Conservation (phyloP, 2,113 vertebrate genomes). For the Xiphophorus couchianus region DNA sequence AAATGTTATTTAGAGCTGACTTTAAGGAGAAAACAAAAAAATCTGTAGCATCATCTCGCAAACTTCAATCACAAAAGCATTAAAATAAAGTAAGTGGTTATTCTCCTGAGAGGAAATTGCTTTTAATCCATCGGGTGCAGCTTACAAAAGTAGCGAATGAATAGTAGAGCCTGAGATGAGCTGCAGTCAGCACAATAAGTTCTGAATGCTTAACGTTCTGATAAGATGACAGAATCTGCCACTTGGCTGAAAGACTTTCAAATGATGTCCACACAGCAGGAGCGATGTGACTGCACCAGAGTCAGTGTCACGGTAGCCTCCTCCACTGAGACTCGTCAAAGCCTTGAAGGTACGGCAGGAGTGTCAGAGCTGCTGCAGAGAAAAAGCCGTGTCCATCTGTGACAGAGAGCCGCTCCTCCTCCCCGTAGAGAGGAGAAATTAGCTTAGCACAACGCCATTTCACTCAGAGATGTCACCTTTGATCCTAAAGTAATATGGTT, state of each 20-base stretch:
- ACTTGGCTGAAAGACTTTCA: constrained; percentile 20
- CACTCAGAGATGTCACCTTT: constrained; percentile 40
- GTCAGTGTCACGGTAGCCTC: constrained; percentile 25
- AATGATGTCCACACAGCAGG: constrained; percentile 11
- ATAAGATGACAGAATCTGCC: constrained; percentile 1
- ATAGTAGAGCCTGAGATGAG: not conserved
- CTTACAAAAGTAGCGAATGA: not conserved
- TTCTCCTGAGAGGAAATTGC: not conserved
- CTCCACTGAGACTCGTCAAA: constrained; percentile 11
- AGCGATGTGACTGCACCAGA: constrained; percentile 20
- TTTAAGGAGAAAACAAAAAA: not conserved
- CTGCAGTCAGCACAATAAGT: constrained; percentile 25
- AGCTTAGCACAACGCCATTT: constrained; percentile 33
- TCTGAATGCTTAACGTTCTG: constrained; percentile 4
- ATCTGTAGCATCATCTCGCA: constrained; percentile 7
- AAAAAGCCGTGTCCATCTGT: constrained; percentile 27
- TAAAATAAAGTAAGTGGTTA: not conserved
- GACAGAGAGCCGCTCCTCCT: constrained; percentile 37
- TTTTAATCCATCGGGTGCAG: not conserved
- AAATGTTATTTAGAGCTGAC: too few relatives aligned
- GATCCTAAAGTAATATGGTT: constrained; percentile 27
- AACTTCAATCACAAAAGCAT: constrained; percentile 19
- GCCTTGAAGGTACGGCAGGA: constrained; percentile 16
- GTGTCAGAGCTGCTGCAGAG: constrained; percentile 5
- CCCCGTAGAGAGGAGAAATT: constrained; percentile 31